A percentile compares a stretch with the other conserved stretches of the same genome.
These are phyloP conservation scores for Agrilus cyanescens DNA, from an alignment of 2,888 invertebrate genomes.

Conservation along the genomic window DNA sequence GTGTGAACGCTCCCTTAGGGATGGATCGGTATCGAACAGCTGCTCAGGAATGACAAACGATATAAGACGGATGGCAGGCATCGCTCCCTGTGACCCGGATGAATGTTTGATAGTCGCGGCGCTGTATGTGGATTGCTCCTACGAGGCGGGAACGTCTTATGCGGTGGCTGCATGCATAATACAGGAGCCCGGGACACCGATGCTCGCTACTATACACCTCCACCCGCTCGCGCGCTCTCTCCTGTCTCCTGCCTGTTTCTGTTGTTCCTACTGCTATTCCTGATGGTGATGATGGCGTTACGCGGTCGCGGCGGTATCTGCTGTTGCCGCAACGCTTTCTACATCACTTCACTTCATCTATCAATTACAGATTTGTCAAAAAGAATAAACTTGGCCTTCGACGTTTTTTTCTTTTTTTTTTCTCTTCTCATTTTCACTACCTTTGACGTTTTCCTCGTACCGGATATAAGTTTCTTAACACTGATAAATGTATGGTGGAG, in stretches of 20 bases:
- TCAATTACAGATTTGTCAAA: no score
- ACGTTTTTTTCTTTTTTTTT: no score
- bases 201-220: slow-evolving; percentile 9
- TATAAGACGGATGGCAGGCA: slow-evolving; percentile 26
- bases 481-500: no score
- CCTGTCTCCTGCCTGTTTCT: slow-evolving; percentile 7
- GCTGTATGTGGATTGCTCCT: slow-evolving; percentile 28
- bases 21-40: no score
- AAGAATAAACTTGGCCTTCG: no score
- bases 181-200: slow-evolving; percentile 20
- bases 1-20: no score
- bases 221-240: slow-evolving; percentile 8
- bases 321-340: no score
- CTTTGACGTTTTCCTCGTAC: no score
- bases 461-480: no score
- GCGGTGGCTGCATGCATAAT: slow-evolving; percentile 29
- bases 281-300: background rate
- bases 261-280: slow-evolving; percentile 7
- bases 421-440: no score
- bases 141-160: slow-evolving; percentile 28
- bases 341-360: no score
- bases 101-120: slow-evolving; percentile 29
- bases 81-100: slow-evolving; percentile 29
- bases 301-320: no score
- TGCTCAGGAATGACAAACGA: slow-evolving; percentile 24